A percentile compares a stretch with the other conserved stretches of the same genome.
Conservation (phyloP, 2,113 vertebrate species). For the Scatophagus argus region DNA sequence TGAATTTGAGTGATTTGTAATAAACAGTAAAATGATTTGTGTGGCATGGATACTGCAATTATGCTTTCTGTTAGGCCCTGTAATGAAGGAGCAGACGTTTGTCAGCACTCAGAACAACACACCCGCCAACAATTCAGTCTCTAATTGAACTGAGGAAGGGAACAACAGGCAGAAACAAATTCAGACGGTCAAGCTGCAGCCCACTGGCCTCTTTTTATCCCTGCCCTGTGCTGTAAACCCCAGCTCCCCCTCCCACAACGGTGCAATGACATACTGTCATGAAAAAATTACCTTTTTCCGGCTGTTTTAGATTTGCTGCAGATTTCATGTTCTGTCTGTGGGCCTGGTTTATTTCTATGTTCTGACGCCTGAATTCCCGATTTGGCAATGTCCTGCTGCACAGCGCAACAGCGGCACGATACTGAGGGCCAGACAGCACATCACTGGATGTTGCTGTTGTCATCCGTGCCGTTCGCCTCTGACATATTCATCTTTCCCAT, state of each 20-base stretch:
- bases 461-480: slow-evolving; percentile 87
- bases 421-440: slow-evolving; percentile 65
- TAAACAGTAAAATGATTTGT: slow-evolving; percentile 79
- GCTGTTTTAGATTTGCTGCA: slow-evolving; percentile 75
- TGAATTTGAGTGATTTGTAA: slow-evolving; percentile 75
- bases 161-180: slow-evolving; percentile 70
- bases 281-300: slow-evolving; percentile 71
- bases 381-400: slow-evolving; percentile 82
- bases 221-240: slow-evolving; percentile 52
- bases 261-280: slow-evolving; percentile 75
- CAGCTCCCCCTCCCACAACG: slow-evolving; percentile 60
- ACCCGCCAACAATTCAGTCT: slow-evolving; percentile 67
- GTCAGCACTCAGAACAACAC: slow-evolving; percentile 72
- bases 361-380: slow-evolving; percentile 81
- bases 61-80: slow-evolving; percentile 67
- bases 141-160: slow-evolving; percentile 68
- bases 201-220: slow-evolving; percentile 34
- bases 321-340: slow-evolving; percentile 78
- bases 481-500: slow-evolving; percentile 89
- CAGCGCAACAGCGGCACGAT: slow-evolving; percentile 58
- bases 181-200: slow-evolving; percentile 57
- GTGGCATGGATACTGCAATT: slow-evolving; percentile 77
- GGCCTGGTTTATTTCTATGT: slow-evolving; percentile 77
- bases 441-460: slow-evolving; percentile 89
- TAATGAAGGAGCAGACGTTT: slow-evolving; percentile 74